Conservation (phyloP, 2,113 vertebrate genomes). For the Mohoua ochrocephala region DNA sequence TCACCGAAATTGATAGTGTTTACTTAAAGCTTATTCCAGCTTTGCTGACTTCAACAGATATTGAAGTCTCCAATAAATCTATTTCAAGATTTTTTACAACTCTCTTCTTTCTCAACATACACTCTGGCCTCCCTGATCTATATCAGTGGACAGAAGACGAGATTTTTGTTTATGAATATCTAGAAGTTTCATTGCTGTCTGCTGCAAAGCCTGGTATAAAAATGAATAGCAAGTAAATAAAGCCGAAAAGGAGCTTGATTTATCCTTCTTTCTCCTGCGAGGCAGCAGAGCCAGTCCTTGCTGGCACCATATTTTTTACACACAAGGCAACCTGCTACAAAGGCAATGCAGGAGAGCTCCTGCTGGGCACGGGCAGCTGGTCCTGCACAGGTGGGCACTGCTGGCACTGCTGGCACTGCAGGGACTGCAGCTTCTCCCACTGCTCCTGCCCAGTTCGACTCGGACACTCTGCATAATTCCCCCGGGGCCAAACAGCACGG, state of each 20-base stretch:
- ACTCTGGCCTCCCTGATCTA: conserved; percentile 38
- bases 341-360: background rate
- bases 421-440: background rate
- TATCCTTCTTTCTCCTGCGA: background rate
- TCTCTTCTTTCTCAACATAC: background rate
- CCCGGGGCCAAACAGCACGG: background rate
- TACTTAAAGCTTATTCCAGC: conserved; percentile 59
- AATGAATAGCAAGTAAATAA: conserved; percentile 51
- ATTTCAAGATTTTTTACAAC: conserved; percentile 27
- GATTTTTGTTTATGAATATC: conserved; percentile 56
- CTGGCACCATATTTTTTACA: background rate
- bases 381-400: background rate
- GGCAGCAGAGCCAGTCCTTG: background rate
- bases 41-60: conserved; percentile 62
- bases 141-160: conserved; percentile 22
- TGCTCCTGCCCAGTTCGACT: no score
- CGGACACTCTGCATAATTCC: fast-evolving
- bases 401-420: fast-evolving
- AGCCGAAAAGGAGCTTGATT: conserved; percentile 39
- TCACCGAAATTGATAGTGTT: conserved; percentile 57
- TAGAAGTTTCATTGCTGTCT: conserved; percentile 29
- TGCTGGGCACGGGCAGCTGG: background rate
- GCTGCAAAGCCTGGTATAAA: conserved; percentile 7
- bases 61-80: conserved; percentile 61
- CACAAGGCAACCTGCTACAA: background rate